phyloP scores from a whole-genome alignment of 2,888 invertebrate species.

The Lepidochrysops patricia region DNA sequence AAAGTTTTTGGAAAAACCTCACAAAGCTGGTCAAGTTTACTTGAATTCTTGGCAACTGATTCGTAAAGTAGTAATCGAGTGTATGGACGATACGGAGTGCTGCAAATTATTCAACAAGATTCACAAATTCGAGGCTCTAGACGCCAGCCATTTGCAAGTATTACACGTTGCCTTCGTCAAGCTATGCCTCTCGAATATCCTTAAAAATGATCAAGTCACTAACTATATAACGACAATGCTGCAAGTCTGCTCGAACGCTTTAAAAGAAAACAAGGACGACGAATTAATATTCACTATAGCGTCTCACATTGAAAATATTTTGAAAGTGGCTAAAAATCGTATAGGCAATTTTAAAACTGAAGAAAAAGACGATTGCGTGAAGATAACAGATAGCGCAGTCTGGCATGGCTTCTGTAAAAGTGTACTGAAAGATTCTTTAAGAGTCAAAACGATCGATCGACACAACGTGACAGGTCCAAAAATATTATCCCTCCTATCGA shows the following conservation, averaged over 20 bases:
- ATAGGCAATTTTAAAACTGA: constrained; percentile 35
- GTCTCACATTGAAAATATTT: constrained; percentile 42
- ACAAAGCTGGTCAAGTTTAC: constrained; percentile 79
- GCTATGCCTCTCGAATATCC: constrained; percentile 42
- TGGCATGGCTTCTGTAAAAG: constrained; percentile 78
- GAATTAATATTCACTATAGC: constrained; percentile 36
- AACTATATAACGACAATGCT: constrained; percentile 73
- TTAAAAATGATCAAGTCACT: constrained; percentile 54
- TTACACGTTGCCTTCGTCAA: constrained; percentile 73
- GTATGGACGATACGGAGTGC: constrained; percentile 74
- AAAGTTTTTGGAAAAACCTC: constrained; percentile 79
- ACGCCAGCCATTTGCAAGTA: constrained; percentile 73
- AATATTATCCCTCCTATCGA: constrained; percentile 71
- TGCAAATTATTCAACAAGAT: constrained; percentile 72
- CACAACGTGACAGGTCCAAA: constrained; percentile 52
- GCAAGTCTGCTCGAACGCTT: constrained; percentile 61
- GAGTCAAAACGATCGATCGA: constrained; percentile 48
- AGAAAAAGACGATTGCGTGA: constrained; percentile 45
- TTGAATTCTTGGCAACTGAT: constrained; percentile 75
- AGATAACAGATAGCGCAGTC: constrained; percentile 56
- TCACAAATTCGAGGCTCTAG: constrained; percentile 77
- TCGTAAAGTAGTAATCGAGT: constrained; percentile 72
- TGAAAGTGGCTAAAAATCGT: constrained; percentile 40
- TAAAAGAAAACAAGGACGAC: constrained; percentile 55
- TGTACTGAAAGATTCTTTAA: constrained; percentile 79